phyloP scores from a whole-genome alignment of 2,797 vertebrate species.

The Anableps anableps region DNA sequence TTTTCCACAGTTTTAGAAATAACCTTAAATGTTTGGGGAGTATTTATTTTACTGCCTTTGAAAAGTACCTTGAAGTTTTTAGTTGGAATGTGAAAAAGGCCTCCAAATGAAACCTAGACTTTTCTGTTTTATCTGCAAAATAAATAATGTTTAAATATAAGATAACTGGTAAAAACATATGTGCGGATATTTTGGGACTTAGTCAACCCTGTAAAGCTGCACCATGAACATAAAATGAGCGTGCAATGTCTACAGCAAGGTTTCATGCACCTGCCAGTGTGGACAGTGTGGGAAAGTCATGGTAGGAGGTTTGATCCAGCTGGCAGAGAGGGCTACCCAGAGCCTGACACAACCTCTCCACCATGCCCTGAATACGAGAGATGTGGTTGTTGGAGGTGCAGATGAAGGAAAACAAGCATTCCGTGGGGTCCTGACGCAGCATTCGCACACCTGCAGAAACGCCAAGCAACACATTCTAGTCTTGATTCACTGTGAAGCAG shows the following conservation, averaged over 20 bases:
- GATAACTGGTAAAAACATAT: neutral
- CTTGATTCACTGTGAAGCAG: neutral
- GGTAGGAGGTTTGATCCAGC: constrained; percentile 83
- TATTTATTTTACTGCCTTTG: neutral
- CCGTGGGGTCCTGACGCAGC: constrained; percentile 90
- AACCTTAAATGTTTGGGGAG: no score
- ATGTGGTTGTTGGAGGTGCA: constrained; percentile 98
- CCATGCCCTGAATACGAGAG: constrained; percentile 92
- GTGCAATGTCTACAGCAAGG: neutral
- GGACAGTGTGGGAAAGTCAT: constrained; percentile 88
- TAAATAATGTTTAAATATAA: neutral
- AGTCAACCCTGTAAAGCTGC: neutral
- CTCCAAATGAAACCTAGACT: neutral
- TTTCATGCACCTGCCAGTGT: constrained; percentile 82
- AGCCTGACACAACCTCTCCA: constrained; percentile 88
- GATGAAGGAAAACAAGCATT: constrained; percentile 96
- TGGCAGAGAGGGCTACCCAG: constrained; percentile 84
- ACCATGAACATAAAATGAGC: neutral
- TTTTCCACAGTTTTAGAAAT: no score
- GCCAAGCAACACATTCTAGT: constrained; percentile 1
- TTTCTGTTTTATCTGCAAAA: neutral
- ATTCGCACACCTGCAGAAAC: constrained; percentile 87
- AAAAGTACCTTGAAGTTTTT: neutral
- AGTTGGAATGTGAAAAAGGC: neutral
- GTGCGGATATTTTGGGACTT: neutral